Evolutionary conservation across 2,113 vertebrate genomes (phyloP), one percentile per base, ranked within the genome.

Genomic region (Aplodontia rufa): DNA sequence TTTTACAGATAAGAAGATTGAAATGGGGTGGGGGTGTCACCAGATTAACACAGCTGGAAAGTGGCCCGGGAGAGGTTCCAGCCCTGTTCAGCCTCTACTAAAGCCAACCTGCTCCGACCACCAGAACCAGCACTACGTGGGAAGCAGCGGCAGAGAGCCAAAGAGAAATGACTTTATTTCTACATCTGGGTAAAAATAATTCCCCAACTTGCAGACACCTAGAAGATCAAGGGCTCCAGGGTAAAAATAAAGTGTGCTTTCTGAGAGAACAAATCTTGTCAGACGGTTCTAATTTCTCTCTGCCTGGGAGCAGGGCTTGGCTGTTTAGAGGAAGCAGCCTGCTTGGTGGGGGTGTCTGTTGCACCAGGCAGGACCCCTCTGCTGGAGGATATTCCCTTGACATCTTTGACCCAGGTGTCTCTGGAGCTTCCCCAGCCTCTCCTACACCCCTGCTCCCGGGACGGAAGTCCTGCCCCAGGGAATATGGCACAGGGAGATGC

Each of bases 171-270:
- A 80, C 62, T 95, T 89, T 55, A 84, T 91, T 96, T 95, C 80
- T 94, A 60, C 47, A 76, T 93, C n/a, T 93, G 74, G 78, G 62
- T 95, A 93, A 97, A 96, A 96, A 96, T 93, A 96, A 91, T 95
- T 35, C 58, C 87, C 87, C 22, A 19, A 22, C 85, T 94, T 95
- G 32, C 91, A 94, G 91, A 95, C 93, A 97, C 96, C 90, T 95
- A 92, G 85, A 83, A 85, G 78, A 95, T 94, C 94, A 95, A 69
- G 62, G 86, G 69, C 93, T 94, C 28, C 32, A 94, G 88, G 93
- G 88, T 91, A 86, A 97, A 97, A 96, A 97, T 93, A 95, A 97
- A 96, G 89, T 79, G 79, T 86, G 78, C 49, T 87, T 90, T 96
- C 94, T 96, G 97, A 96, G 81, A 87, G 95, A 80, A 51, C 88